phyloP scores from a whole-genome alignment of 2,888 invertebrate species.

The Odontomyia ornata region DNA sequence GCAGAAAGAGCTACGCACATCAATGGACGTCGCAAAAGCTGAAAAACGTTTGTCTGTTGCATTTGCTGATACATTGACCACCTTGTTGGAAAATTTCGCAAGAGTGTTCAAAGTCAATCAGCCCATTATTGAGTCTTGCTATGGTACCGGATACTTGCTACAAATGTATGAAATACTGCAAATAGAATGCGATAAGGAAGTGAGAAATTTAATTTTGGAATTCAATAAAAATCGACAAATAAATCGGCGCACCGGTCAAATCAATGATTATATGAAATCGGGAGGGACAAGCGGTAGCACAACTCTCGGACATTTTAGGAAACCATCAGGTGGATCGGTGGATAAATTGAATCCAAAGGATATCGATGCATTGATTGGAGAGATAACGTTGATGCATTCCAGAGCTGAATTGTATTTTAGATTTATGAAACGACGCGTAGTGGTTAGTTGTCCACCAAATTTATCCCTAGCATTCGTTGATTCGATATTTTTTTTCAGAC shows the following conservation, averaged over 20 bases:
- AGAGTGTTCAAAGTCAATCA: conserved; percentile 86
- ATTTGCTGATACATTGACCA: conserved; percentile 85
- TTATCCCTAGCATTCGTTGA: conserved; percentile 1
- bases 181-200: conserved; percentile 78
- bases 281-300: conserved; percentile 54
- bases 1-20: conserved; percentile 75
- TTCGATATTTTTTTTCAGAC: conserved; percentile 63
- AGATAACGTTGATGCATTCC: conserved; percentile 90
- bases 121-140: conserved; percentile 88
- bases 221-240: conserved; percentile 77
- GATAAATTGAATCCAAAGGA: conserved; percentile 81
- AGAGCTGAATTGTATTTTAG: conserved; percentile 89
- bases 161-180: conserved; percentile 78
- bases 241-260: conserved; percentile 70
- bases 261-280: conserved; percentile 69
- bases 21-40: conserved; percentile 70
- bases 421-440: conserved; percentile 82
- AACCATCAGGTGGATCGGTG: conserved; percentile 60
- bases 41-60: conserved; percentile 80
- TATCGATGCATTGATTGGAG: conserved; percentile 86
- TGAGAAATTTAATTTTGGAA: conserved; percentile 71
- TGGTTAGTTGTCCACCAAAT: conserved; percentile 65
- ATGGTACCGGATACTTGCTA: conserved; percentile 80
- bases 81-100: conserved; percentile 86
- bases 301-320: conserved; percentile 60